These are phyloP conservation scores for Sphaeridia pumilis DNA, from an alignment of 2,888 invertebrate genomes.

Conservation along the genomic window DNA sequence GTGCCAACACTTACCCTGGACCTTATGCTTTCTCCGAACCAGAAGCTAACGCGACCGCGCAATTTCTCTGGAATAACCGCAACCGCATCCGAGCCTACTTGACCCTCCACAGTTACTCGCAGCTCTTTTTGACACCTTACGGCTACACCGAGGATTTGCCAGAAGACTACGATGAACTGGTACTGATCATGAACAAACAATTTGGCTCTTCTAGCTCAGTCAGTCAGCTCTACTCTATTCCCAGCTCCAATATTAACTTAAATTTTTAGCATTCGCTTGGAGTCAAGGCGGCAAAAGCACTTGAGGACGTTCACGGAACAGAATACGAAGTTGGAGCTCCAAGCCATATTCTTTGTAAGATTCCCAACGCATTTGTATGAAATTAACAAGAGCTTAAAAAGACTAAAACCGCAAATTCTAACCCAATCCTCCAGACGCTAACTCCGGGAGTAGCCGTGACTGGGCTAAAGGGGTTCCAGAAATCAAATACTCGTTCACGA, in stretches of 20 bases:
- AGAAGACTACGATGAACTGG: constrained; percentile 48
- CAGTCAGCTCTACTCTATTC: not conserved
- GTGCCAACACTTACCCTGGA: constrained; percentile 41
- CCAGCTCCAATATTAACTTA: not conserved
- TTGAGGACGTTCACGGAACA: constrained; percentile 52
- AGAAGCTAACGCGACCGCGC: constrained; percentile 56
- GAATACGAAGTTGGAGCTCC: constrained; percentile 49
- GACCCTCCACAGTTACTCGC: constrained; percentile 55
- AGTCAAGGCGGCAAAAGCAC: constrained; percentile 50
- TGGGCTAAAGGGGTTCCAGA: constrained; percentile 27
- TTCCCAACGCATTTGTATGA: not conserved
- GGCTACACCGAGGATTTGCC: constrained; percentile 42
- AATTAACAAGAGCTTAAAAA: not conserved
- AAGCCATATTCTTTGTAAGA: constrained; percentile 34
- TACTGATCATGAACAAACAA: constrained; percentile 25
- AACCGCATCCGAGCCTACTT: constrained; percentile 45
- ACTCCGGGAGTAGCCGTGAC: constrained; percentile 28
- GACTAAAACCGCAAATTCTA: not conserved
- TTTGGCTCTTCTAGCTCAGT: no score
- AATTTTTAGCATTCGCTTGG: constrained; percentile 44
- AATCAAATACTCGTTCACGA: constrained; percentile 28
- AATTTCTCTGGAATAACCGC: constrained; percentile 44
- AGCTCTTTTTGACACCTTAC: constrained; percentile 52
- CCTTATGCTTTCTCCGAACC: constrained; percentile 51
- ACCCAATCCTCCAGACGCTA: constrained; percentile 19